Conservation (phyloP, 2,888 invertebrate species). For the Xestia rhomboidea region DNA sequence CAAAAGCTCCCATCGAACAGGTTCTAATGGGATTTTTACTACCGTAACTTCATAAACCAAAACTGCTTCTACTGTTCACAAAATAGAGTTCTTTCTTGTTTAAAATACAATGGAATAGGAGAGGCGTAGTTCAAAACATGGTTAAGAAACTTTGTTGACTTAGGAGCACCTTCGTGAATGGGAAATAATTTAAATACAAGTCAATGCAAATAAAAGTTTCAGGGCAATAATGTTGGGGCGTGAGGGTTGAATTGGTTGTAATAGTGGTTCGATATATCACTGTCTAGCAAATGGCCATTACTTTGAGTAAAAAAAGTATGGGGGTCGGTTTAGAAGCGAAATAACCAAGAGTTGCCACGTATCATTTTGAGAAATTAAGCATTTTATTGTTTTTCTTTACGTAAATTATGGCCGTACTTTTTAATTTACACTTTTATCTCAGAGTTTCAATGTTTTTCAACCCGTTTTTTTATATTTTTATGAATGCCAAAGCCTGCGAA, state of each 20-base stretch:
- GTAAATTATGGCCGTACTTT: constrained; percentile 1
- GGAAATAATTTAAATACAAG: constrained; percentile 57
- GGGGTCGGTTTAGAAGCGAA: background rate
- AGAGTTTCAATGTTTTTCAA: background rate
- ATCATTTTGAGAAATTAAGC: constrained; percentile 18
- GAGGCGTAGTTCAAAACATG: constrained; percentile 30
- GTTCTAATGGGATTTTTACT: constrained; percentile 40
- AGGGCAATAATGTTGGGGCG: constrained; percentile 23
- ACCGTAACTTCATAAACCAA: background rate
- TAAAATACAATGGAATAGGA: constrained; percentile 7
- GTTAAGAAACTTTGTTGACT: constrained; percentile 56
- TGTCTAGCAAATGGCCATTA: constrained; percentile 34
- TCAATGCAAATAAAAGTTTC: constrained; percentile 59
- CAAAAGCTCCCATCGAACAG: constrained; percentile 33
- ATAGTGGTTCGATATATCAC: constrained; percentile 27
- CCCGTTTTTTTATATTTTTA: background rate
- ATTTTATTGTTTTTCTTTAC: constrained; percentile 37
- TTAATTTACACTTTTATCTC: background rate
- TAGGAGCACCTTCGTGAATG: constrained; percentile 62
- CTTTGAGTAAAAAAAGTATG: constrained; percentile 15
- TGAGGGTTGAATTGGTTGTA: constrained; percentile 20
- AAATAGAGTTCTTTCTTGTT: constrained; percentile 21
- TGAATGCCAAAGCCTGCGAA: background rate
- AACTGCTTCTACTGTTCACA: background rate
- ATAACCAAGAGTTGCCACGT: background rate